Evolutionary conservation across 2,888 invertebrate species (phyloP).

Genomic region (Brenthis ino): DNA sequence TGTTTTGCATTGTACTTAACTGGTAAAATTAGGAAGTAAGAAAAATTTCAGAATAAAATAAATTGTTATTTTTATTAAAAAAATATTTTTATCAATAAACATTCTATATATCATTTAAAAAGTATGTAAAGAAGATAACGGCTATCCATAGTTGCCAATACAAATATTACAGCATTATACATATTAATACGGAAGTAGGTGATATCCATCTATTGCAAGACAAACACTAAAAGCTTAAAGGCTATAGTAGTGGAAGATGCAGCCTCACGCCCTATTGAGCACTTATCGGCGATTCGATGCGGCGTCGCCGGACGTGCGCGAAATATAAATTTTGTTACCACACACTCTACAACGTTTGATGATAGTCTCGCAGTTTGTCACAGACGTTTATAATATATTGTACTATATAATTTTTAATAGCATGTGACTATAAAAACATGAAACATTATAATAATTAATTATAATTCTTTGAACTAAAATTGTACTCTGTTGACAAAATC

Average conservation of each 20-base stretch:
- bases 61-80: not conserved
- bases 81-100: not conserved
- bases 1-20: not conserved
- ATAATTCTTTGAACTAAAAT: too few species aligned
- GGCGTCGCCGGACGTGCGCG: slow-evolving; percentile 26
- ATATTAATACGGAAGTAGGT: not conserved
- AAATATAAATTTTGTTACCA: slow-evolving; percentile 22
- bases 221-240: not conserved
- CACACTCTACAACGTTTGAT: slow-evolving; percentile 4
- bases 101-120: too few species aligned
- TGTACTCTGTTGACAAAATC: too few species aligned
- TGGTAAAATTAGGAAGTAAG: too few species aligned
- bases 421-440: too few species aligned
- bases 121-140: too few species aligned
- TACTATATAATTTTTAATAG: too few species aligned
- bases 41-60: not conserved
- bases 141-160: not conserved
- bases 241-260: slow-evolving; percentile 10
- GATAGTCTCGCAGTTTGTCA: slow-evolving; percentile 1
- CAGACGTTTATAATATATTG: not conserved
- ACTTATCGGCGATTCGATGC: slow-evolving; percentile 33
- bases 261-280: slow-evolving; percentile 24
- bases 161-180: not conserved
- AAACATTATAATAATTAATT: too few species aligned
- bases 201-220: slow-evolving; percentile 6